These are phyloP conservation scores for Brachyrhaphis roseni DNA, from an alignment of 2,797 vertebrate species.

Conservation along the genomic window DNA sequence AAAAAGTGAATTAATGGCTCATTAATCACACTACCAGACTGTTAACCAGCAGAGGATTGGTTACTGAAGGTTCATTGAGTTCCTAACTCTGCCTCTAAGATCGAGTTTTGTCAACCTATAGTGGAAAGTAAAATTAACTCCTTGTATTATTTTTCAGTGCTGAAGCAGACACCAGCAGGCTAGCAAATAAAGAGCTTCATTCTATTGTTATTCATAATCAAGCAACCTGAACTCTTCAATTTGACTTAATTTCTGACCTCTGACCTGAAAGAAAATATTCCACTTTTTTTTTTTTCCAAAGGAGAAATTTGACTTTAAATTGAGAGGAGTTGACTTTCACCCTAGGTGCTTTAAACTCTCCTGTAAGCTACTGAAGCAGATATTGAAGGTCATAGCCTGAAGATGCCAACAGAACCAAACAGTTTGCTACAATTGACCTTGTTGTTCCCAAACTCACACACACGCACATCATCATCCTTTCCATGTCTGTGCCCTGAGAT, in stretches of 20 bases:
- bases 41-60: too few species aligned
- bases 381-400: neutral
- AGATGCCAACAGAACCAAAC: neutral
- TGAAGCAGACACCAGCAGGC: neutral
- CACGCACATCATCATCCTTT: neutral
- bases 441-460: neutral
- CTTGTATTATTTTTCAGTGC: too few species aligned
- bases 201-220: neutral
- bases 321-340: neutral
- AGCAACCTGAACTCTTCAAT: neutral
- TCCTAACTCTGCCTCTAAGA: too few species aligned
- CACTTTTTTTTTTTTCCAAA: neutral
- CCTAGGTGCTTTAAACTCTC: neutral
- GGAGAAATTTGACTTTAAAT: neutral
- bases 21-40: too few species aligned
- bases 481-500: neutral
- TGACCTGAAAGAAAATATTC: neutral
- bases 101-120: neutral
- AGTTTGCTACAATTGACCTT: neutral
- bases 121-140: neutral
- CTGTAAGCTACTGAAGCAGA: neutral
- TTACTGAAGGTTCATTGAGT: too few species aligned
- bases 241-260: neutral
- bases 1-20: too few species aligned
- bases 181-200: neutral